Percentiles rank a stretch among this genome's conserved stretches.
phyloP scores from a whole-genome alignment of 2,888 invertebrate species.

The Ecdyonurus torrentis region DNA sequence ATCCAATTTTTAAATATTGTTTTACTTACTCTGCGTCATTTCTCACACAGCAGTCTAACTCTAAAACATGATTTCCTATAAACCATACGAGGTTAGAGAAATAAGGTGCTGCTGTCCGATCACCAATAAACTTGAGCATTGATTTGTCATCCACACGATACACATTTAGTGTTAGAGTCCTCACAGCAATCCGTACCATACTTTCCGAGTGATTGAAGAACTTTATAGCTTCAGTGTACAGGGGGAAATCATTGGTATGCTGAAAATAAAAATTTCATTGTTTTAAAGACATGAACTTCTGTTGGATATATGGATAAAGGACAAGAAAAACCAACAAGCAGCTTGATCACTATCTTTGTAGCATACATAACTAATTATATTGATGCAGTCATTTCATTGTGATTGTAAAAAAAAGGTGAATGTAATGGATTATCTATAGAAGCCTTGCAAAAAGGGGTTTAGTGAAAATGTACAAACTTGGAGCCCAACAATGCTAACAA shows the following conservation, averaged over 20 bases:
- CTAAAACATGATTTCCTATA: slow-evolving; percentile 93
- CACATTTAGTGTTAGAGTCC: slow-evolving; percentile 94
- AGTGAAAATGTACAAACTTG: too few species aligned
- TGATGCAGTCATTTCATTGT: too few species aligned
- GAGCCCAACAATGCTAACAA: too few species aligned
- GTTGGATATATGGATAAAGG: too few species aligned
- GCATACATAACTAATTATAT: too few species aligned
- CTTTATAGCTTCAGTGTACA: slow-evolving; percentile 98
- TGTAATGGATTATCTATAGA: too few species aligned
- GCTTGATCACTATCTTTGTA: too few species aligned
- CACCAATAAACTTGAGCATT: slow-evolving; percentile 89
- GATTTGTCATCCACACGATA: slow-evolving; percentile 86
- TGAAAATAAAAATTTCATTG: too few species aligned
- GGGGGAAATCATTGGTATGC: slow-evolving; percentile 97
- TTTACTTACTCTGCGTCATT: slow-evolving; percentile 84
- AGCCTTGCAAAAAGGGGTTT: too few species aligned
- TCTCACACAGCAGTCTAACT: slow-evolving; percentile 85
- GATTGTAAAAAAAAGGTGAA: too few species aligned
- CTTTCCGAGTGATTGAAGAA: slow-evolving; percentile 98
- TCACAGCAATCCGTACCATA: slow-evolving; percentile 97
- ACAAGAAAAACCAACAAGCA: too few species aligned
- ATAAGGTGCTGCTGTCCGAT: slow-evolving; percentile 94
- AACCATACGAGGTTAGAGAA: slow-evolving; percentile 99
- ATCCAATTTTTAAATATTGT: slow-evolving; percentile 18
- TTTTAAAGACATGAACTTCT: too few species aligned